A percentile compares a stretch with the other conserved stretches of the same genome.
Evolutionary conservation across 2,888 invertebrate genomes (phyloP).

Genomic region (Acleris literana): DNA sequence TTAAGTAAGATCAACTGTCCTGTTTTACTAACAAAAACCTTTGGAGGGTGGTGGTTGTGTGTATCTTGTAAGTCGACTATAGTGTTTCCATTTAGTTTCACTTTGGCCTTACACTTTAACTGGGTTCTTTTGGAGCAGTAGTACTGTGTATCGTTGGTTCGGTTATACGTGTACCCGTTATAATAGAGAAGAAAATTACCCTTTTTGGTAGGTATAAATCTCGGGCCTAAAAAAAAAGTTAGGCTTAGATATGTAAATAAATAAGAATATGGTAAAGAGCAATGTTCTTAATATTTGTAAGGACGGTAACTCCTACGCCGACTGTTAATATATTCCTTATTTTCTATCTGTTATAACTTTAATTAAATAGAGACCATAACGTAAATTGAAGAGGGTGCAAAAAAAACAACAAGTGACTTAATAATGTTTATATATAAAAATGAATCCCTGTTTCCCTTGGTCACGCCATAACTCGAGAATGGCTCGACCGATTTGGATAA

Average conservation of each 20-base stretch:
- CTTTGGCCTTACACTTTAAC: slow-evolving; percentile 17
- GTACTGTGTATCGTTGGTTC: background rate
- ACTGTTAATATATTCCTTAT: no score
- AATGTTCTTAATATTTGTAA: background rate
- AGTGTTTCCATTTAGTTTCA: slow-evolving; percentile 2
- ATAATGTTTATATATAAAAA: no score
- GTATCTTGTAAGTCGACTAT: slow-evolving; percentile 1
- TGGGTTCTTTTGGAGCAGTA: slow-evolving; percentile 18
- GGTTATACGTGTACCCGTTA: slow-evolving; percentile 18
- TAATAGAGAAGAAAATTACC: slow-evolving; percentile 12
- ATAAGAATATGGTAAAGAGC: no score
- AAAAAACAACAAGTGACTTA: no score
- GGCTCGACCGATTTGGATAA: no score
- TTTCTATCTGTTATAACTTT: background rate
- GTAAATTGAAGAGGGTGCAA: no score
- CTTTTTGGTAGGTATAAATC: slow-evolving; percentile 15
- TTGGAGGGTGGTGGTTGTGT: slow-evolving; percentile 12
- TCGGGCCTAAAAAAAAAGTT: slow-evolving; percentile 4
- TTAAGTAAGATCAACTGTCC: no score
- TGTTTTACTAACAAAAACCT: no score
- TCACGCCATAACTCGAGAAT: no score
- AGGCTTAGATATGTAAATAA: no score
- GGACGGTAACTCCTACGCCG: background rate
- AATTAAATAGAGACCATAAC: no score
- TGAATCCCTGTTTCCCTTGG: no score